Conservation (phyloP, 2,797 vertebrate genomes). For the Tapera naevia region DNA sequence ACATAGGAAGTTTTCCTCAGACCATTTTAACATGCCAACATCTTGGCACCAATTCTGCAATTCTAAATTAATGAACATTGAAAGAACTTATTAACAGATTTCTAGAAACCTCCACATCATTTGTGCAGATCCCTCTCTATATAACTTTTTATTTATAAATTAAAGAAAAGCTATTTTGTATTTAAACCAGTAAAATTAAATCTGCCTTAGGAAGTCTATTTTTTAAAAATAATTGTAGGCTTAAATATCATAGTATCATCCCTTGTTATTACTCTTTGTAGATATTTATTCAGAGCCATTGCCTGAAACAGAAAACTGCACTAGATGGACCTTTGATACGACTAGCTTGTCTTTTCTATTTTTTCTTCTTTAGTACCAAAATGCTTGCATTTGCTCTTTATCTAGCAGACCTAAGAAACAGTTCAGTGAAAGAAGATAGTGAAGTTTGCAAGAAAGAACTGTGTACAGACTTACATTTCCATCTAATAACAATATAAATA, state of each 20-base stretch:
- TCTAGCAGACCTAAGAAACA: not conserved
- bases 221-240: not conserved
- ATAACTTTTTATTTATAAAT: not conserved
- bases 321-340: not conserved
- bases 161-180: not conserved
- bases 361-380: not conserved
- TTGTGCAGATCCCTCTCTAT: not conserved
- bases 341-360: not conserved
- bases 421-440: not conserved
- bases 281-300: not conserved
- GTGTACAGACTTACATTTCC: not conserved
- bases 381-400: not conserved
- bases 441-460: not conserved
- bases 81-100: not conserved
- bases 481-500: not conserved
- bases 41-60: not conserved
- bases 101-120: not conserved
- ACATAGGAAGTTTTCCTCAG: not conserved
- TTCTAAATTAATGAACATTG: not conserved
- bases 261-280: not conserved
- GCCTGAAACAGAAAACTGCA: not conserved
- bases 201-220: not conserved
- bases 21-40: not conserved
- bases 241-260: not conserved
- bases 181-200: not conserved